phyloP scores from a whole-genome alignment of 2,888 invertebrate genomes.

The Pollenia labialis region DNA sequence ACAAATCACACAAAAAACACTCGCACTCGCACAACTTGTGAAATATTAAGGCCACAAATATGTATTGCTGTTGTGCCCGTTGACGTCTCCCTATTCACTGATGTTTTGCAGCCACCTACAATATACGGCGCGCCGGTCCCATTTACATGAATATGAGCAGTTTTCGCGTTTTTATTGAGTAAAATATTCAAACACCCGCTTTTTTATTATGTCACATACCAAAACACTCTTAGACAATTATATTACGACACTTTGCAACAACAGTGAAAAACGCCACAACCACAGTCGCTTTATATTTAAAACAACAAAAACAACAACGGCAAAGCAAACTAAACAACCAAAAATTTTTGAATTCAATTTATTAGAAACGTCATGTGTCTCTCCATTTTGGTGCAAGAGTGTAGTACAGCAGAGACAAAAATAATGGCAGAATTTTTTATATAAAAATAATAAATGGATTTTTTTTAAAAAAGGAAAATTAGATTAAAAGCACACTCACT shows the following conservation, averaged over 20 bases:
- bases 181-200: slow-evolving; percentile 58
- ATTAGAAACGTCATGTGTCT: slow-evolving; percentile 25
- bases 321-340: not conserved
- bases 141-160: not conserved
- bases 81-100: not conserved
- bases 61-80: not conserved
- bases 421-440: not conserved
- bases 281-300: not conserved
- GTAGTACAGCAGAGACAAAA: not conserved
- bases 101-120: not conserved
- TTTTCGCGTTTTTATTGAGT: slow-evolving; percentile 41
- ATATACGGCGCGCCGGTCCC: not conserved
- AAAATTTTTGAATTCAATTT: slow-evolving; percentile 30
- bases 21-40: slow-evolving; percentile 2
- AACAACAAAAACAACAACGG: not conserved
- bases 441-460: too few relatives aligned
- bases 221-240: slow-evolving; percentile 57
- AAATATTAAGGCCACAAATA: not conserved
- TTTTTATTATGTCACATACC: slow-evolving; percentile 65
- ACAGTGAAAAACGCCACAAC: slow-evolving; percentile 32
- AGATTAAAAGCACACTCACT: too few relatives aligned
- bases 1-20: slow-evolving; percentile 30
- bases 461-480: too few relatives aligned
- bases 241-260: slow-evolving; percentile 62
- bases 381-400: not conserved